Evolutionary conservation across 2,113 vertebrate species (phyloP).

Genomic region (Strix aluco): DNA sequence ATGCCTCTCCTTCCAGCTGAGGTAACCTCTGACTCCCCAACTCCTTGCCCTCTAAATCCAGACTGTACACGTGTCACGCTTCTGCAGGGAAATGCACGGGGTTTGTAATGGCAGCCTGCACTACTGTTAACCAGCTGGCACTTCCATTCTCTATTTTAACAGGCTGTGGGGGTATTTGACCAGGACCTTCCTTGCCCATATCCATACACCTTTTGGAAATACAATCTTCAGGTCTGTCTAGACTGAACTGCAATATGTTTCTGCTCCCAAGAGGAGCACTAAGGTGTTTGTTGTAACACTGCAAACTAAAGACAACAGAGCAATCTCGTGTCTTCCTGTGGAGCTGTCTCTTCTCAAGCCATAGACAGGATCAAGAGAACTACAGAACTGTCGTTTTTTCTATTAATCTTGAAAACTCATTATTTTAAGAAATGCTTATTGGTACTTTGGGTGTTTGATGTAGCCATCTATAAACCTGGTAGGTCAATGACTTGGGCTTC

Average conservation of each 20-base stretch:
- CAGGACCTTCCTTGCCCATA: neutral
- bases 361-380: neutral
- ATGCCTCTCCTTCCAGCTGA: neutral
- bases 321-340: neutral
- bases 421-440: neutral
- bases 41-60: neutral
- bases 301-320: neutral
- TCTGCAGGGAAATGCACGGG: neutral
- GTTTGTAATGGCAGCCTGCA: neutral
- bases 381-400: neutral
- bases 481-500: neutral
- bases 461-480: neutral
- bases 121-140: neutral
- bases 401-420: neutral
- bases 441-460: neutral
- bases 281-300: neutral
- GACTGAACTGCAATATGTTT: neutral
- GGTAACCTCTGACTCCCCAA: neutral
- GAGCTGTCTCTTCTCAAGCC: neutral
- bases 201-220: neutral
- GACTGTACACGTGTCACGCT: rapidly evolving
- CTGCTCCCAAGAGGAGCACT: neutral
- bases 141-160: neutral
- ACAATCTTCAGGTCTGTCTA: neutral
- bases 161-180: neutral